Evolutionary conservation across 1,140 invertebrate genomes (phyloP), one percentile per base, ranked within the genome.

Genomic region (Drosophila insularis): DNA sequence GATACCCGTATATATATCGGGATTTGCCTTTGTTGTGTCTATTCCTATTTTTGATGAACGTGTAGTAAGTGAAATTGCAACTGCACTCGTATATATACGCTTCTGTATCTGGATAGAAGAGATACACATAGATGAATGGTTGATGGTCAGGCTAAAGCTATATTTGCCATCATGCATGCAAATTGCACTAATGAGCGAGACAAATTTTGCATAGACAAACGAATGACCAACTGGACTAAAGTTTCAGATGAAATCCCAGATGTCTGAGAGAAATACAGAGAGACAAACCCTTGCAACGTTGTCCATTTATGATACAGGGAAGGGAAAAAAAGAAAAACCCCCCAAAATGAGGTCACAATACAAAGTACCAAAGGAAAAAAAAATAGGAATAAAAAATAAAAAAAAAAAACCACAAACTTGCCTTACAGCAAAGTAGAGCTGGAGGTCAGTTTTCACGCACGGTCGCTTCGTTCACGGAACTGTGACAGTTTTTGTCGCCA

Each of bases 121-220:
- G 77, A 72, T 71, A 74, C 73, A 67, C 40, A 74, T 54, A 70
- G 77, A 71, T 53, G 74, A 59, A 74, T 43, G 46, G 50, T 37
- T 70, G 14, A 58, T 76, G 64, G 73, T 68, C 65, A 63, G 39
- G 65, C 66, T 72, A 59, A 43, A 60, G 72, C 75, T 73, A 81
- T 78, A 87, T 86, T 86, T 86, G 81, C 79, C 72, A 66, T 76
- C 85, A 87, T 87, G 81, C 82, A 87, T 86, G 81, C 81, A 87
- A 86, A 86, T 86, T 81, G 81, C 82, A 87, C 82, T 86, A 86
- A 86, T 86, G 82, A 87, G 82, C 74, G 71, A 40, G 56, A 63
- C 71, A 81, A 86, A 86, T 86, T 86, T 87, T 73, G 82, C 82
- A 87, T 86, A 87, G 74, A 75, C 82, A 87, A 86, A 86, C 76